Conservation (phyloP, 2,113 vertebrate genomes). For the Ctenomys sociabilis region DNA sequence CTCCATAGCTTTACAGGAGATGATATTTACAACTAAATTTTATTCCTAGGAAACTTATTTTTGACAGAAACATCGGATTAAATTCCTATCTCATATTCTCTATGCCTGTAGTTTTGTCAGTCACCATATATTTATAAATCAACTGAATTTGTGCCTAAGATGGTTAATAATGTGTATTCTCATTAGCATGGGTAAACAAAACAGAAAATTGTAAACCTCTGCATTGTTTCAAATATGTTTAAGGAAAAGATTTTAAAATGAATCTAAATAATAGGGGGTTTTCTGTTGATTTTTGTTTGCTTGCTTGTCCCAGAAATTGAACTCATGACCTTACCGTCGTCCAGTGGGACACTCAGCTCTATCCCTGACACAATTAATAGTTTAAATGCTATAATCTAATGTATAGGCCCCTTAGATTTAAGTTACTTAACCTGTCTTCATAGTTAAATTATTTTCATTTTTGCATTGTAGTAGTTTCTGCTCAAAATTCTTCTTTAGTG, state of each 20-base stretch:
- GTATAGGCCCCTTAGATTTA: not conserved
- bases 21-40: not conserved
- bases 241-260: not conserved
- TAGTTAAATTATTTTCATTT: not conserved
- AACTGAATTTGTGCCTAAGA: not conserved
- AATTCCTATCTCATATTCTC: not conserved
- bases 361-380: not conserved
- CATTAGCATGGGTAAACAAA: not conserved
- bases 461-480: not conserved
- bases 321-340: too few relatives aligned
- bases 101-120: not conserved
- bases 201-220: not conserved
- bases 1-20: not conserved
- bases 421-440: not conserved
- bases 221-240: not conserved
- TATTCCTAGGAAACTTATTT: not conserved
- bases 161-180: not conserved
- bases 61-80: slow-evolving; percentile 18
- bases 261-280: not conserved
- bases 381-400: not conserved
- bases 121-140: not conserved
- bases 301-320: too few relatives aligned
- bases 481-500: not conserved
- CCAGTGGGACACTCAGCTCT: too few relatives aligned
- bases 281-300: too few relatives aligned